Conservation (phyloP, 2,797 vertebrate genomes). For the Alectoris magna region DNA sequence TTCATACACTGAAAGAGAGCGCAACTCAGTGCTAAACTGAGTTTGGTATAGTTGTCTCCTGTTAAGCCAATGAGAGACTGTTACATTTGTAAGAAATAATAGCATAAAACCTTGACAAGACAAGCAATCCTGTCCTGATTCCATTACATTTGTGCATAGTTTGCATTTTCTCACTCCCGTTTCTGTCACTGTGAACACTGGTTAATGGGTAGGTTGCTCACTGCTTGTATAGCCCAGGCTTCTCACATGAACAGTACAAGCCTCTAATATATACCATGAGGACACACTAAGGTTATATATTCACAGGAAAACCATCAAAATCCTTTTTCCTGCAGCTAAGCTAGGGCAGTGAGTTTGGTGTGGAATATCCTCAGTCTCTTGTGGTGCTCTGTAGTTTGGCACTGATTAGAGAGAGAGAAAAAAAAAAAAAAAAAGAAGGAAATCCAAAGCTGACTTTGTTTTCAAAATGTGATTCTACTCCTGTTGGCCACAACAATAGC, state of each 20-base stretch:
- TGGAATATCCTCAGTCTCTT: neutral
- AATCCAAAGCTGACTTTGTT: neutral
- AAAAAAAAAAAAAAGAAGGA: neutral
- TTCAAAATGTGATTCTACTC: neutral
- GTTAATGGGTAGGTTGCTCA: neutral
- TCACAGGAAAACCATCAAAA: neutral
- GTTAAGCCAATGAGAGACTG: neutral
- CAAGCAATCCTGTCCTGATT: neutral
- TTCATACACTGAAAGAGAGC: neutral
- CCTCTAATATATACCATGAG: neutral
- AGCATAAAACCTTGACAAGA: neutral
- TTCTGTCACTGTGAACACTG: neutral
- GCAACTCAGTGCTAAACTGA: neutral
- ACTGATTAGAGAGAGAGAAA: neutral
- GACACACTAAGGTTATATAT: neutral
- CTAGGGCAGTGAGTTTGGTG: neutral
- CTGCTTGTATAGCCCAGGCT: neutral
- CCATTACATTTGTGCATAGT: neutral
- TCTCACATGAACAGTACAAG: neutral
- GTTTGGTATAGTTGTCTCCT: neutral
- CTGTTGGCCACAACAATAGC: neutral
- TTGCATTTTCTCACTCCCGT: neutral
- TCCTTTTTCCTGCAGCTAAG: neutral
- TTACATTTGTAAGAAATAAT: neutral
- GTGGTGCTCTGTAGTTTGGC: neutral